These are phyloP conservation scores for Zaprionus ornatus DNA, from an alignment of 1,140 invertebrate species.

Conservation along the genomic window DNA sequence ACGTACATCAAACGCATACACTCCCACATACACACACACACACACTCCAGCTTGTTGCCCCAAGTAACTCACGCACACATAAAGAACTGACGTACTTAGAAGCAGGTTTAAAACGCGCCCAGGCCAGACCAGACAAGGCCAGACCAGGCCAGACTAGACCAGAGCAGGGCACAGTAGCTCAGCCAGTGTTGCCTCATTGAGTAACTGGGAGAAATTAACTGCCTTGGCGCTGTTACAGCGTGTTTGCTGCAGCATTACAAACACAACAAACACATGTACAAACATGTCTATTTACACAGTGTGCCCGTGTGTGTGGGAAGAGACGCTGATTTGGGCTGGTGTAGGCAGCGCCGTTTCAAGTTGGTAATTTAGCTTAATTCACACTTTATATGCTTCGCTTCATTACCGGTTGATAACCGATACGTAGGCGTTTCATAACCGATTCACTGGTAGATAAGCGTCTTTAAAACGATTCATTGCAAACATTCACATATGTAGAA, in stretches of 20 bases:
- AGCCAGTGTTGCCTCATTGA: conserved; percentile 15
- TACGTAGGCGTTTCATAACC: not conserved
- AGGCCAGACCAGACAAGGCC: not conserved
- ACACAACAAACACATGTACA: not conserved
- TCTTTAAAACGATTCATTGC: no score
- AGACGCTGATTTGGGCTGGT: not conserved
- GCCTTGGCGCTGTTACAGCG: not conserved
- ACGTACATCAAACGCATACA: conserved; percentile 26
- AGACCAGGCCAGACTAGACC: no score
- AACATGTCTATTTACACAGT: not conserved
- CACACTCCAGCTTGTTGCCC: conserved; percentile 5
- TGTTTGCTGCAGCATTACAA: not conserved
- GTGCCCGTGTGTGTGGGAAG: not conserved
- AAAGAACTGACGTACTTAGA: conserved; percentile 25
- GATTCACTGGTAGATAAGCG: not conserved
- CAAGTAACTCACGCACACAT: conserved; percentile 3
- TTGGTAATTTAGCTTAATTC: not conserved
- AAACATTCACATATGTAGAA: no score
- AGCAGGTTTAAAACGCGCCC: conserved; percentile 29
- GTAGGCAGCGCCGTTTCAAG: not conserved
- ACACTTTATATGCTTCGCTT: not conserved
- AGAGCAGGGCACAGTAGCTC: not conserved
- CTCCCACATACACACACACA: not conserved
- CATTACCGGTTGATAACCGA: not conserved
- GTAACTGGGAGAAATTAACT: conserved; percentile 42